Percentiles rank a stretch among this genome's conserved stretches.
Evolutionary conservation across 2,888 invertebrate species (phyloP).

Genomic region (Adela reaumurella): DNA sequence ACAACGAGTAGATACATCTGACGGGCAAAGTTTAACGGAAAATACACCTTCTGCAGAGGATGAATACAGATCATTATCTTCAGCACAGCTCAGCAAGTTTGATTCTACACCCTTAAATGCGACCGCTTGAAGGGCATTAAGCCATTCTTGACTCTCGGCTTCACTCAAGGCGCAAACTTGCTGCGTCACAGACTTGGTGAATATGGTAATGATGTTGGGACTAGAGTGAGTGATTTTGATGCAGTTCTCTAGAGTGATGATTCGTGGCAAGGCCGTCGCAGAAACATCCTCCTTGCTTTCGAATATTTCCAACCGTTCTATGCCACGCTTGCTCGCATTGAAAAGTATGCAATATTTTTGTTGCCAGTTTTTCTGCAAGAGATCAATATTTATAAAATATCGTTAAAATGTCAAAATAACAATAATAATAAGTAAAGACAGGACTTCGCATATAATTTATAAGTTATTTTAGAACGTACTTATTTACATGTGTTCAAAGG

Average conservation of each 20-base stretch:
- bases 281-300: conserved; percentile 73
- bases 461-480: too few species aligned
- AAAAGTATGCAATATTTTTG: conserved; percentile 75
- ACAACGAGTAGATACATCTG: conserved; percentile 76
- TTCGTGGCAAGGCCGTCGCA: conserved; percentile 62
- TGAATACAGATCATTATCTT: conserved; percentile 86
- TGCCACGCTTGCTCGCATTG: conserved; percentile 79
- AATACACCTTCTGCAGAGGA: conserved; percentile 81
- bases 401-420: too few species aligned
- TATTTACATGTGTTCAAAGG: too few species aligned
- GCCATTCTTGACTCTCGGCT: conserved; percentile 72
- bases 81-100: conserved; percentile 64
- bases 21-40: conserved; percentile 70
- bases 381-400: too few species aligned
- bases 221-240: conserved; percentile 73
- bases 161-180: conserved; percentile 60
- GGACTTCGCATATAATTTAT: too few species aligned
- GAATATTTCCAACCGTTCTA: conserved; percentile 81
- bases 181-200: conserved; percentile 71
- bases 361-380: conserved; percentile 78
- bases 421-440: too few species aligned
- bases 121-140: conserved; percentile 73
- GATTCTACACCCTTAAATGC: conserved; percentile 70
- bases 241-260: conserved; percentile 83
- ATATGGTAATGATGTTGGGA: conserved; percentile 63